Base-by-base conservation (phyloP, 2,113 vertebrate genomes). In the Dipodomys stephensi region DNA sequence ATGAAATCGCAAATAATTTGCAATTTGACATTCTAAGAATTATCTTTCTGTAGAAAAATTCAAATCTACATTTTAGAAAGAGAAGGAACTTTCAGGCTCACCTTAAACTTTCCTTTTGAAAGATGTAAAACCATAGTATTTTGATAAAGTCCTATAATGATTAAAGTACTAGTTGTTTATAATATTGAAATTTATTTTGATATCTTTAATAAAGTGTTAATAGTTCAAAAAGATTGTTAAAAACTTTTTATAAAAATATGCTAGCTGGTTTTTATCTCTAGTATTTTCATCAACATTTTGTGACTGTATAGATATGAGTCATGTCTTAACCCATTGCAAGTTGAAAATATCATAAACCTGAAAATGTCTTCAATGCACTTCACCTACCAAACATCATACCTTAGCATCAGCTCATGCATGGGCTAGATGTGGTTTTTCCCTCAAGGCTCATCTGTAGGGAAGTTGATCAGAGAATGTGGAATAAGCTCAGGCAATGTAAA, bases 31-130 rank as follows among this genome's bases (percentile, higher is more conserved):
- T 94, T 85, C 28, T 23, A 86, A 84, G 25, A 93, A 79, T 72
- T 95, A 68, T 67, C 11, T 82, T 35, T 71, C 7, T 65, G 32
- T 15, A 69, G 57, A 81, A 30, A 77, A 81, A 6, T 57, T 94
- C 2, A 83, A 73, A 74, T 90, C 19, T 92, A 62, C 12, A 88
- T 7, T 86, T 82, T 79, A 90, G 49, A 87, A 82, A 16, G 62
- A 13, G 28, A 57, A 86, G 28, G 53, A 90, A 88, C 18, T 67
- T 62, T 73, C 90, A 76, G 28, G 11, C 28, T 85, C 32, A 79
- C 88, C 88, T 71, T 92, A 83, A 90, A 90, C 15, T 30, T 88
- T 4, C 73, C 39, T 65, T 73, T 88, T 93, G 46, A 90, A 93
- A 90, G 8, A 67, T 62, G 1, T 53, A 77, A 68, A 77, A 80